Evolutionary conservation across 2,888 invertebrate genomes (phyloP).

Genomic region (Rapana venosa): DNA sequence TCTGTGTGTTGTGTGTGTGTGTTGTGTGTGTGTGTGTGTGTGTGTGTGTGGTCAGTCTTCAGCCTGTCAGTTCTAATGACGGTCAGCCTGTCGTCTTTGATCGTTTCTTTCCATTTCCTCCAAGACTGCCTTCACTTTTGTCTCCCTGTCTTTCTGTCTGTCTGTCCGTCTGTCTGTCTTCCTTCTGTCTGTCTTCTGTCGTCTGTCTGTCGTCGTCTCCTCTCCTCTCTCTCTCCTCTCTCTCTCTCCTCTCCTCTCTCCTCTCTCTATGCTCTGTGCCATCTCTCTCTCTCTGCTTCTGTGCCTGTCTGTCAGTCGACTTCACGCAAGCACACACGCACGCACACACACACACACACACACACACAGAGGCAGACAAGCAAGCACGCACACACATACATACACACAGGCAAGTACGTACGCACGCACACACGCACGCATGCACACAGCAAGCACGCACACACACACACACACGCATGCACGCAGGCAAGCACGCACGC

Average conservation of each 20-base stretch:
- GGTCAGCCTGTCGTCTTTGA: not conserved
- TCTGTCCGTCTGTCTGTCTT: not conserved
- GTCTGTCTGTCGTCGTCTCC: not conserved
- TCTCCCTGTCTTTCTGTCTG: not conserved
- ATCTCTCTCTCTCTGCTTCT: too few relatives aligned
- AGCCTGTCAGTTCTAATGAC: not conserved
- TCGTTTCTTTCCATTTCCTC: not conserved
- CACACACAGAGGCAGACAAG: too few relatives aligned
- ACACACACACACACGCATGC: too few relatives aligned
- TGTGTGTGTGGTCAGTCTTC: not conserved
- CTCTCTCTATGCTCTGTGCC: too few relatives aligned
- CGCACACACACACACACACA: too few relatives aligned
- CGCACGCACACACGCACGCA: too few relatives aligned
- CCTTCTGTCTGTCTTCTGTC: not conserved
- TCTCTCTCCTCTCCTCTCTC: not conserved
- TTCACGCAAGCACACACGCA: not conserved
- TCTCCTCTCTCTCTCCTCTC: not conserved
- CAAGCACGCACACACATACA: too few relatives aligned
- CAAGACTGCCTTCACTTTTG: not conserved
- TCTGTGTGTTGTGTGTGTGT: not conserved
- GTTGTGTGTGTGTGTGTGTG: not conserved
- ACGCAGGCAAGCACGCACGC: too few relatives aligned
- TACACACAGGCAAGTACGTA: too few relatives aligned
- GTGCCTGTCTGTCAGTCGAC: not conserved
- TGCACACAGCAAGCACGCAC: too few relatives aligned